Percentiles rank a stretch among this genome's conserved stretches.
Evolutionary conservation across 2,888 invertebrate species (phyloP).

Genomic region (Galerucella pusilla): DNA sequence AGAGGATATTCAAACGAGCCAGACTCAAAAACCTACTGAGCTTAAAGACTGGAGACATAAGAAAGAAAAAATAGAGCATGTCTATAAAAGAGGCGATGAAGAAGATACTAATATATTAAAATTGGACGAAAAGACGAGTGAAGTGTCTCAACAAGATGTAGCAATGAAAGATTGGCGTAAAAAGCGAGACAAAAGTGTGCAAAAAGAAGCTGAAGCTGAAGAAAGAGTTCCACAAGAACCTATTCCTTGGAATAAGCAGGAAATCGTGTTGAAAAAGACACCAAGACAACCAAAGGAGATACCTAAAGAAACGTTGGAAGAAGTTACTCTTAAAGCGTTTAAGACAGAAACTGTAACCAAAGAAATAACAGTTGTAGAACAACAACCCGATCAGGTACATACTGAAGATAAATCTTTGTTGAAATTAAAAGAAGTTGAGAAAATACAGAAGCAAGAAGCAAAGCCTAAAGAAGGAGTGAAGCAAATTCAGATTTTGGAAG

Average conservation of each 20-base stretch:
- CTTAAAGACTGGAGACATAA: conserved; percentile 50
- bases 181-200: conserved; percentile 7
- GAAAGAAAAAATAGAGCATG: conserved; percentile 37
- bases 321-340: conserved; percentile 69
- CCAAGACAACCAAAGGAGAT: conserved; percentile 65
- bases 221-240: conserved; percentile 38
- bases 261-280: conserved; percentile 66
- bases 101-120: conserved; percentile 48
- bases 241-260: conserved; percentile 72
- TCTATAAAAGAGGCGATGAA: conserved; percentile 47
- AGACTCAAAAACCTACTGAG: conserved; percentile 45
- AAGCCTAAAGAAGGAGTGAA: conserved; percentile 56
- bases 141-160: conserved; percentile 40
- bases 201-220: conserved; percentile 22
- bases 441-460: conserved; percentile 57
- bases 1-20: conserved; percentile 23
- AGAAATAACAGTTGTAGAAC: conserved; percentile 58
- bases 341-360: conserved; percentile 31
- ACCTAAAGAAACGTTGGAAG: conserved; percentile 62
- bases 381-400: conserved; percentile 12
- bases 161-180: conserved; percentile 34
- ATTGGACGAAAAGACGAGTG: conserved; percentile 46
- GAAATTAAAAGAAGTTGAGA: conserved; percentile 43
- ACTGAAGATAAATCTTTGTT: conserved; percentile 44
- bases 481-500: conserved; percentile 37